These are phyloP conservation scores for Liopterus haemorrhoidalis DNA, from an alignment of 2,888 invertebrate genomes.

Conservation along the genomic window DNA sequence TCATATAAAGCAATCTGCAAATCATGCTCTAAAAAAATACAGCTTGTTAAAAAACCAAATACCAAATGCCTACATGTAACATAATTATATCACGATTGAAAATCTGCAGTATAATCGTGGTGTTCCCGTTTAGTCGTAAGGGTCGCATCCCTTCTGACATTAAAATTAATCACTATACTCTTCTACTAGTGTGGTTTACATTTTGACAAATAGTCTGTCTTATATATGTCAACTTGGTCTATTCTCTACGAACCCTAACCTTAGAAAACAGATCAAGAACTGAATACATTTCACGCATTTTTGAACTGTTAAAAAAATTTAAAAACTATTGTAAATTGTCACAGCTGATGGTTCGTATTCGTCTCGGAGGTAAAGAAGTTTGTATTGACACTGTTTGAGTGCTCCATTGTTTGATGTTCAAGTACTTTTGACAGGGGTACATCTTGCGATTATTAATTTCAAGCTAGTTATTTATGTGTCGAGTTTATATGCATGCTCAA, in stretches of 20 bases:
- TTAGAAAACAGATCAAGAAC: constrained; percentile 1
- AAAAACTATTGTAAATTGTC: constrained; percentile 40
- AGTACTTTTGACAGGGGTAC: too few relatives aligned
- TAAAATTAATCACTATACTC: constrained; percentile 42
- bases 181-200: constrained; percentile 39
- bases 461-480: too few relatives aligned
- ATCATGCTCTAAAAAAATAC: too few relatives aligned
- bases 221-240: constrained; percentile 41
- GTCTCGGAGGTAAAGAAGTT: constrained; percentile 29
- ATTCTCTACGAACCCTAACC: constrained; percentile 36
- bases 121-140: too few relatives aligned
- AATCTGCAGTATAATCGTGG: too few relatives aligned
- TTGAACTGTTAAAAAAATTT: constrained; percentile 34
- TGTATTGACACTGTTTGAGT: constrained; percentile 35
- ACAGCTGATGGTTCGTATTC: constrained; percentile 38
- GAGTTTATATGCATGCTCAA: too few relatives aligned
- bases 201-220: constrained; percentile 43
- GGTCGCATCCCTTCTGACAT: too few relatives aligned
- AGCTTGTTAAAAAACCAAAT: too few relatives aligned
- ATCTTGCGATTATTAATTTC: too few relatives aligned
- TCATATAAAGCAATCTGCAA: too few relatives aligned
- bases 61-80: too few relatives aligned
- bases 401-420: constrained; percentile 29
- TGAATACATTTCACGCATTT: constrained; percentile 35
- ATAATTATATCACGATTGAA: too few relatives aligned